Base-by-base conservation (phyloP, 1,140 invertebrate species). In the Neomicropteryx cornuta region DNA sequence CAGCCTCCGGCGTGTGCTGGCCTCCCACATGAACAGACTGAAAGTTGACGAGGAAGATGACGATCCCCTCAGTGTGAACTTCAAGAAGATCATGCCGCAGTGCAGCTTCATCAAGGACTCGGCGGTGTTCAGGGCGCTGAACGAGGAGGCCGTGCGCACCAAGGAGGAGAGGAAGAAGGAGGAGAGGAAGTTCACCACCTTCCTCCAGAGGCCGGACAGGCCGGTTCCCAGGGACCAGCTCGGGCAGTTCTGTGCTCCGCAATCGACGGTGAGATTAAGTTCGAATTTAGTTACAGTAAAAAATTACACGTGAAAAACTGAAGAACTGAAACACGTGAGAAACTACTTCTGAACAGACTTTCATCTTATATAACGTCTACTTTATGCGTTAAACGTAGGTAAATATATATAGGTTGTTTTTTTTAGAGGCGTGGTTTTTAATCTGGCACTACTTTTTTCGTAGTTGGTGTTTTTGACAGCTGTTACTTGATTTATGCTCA, bases 171-270 rank as follows among this genome's bases (percentile, higher is more conserved):
- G 69, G 28, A 50, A 60, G 18, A 60, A 73, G 14, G 69, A 77
- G 41, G 72, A 74, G 33, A 73, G 68, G 30, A 76, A 70, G 38
- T 76, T 69, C 51, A 79, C 81, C n/a, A 80, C 78, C 10, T 83
- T 83, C 48, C 52, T 83, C 23, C 75, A 81, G 49, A 79, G 76
- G 43, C 80, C 81, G 1, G 67, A 74, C 43, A 62, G 77, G 17
- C 75, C 78, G 1, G 65, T 74, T 22, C 77, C 78, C 0, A 64
- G 54, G 38, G 59, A 62, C 2, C 73, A 70, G 40, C 59, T 48
- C 18, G 54, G 51, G 2, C 13, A 27, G 8, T 8, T 27, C 23
- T 8, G 8, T 8, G 23, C 8, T 13, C 23, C 23, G 23, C n/a
- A n/a, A n/a, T n/a, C n/a, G n/a, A n/a, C n/a, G n/a, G n/a, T n/a